phyloP scores from a whole-genome alignment of 92 coral and sea anemone genomes.

The Phenganax marumi region DNA sequence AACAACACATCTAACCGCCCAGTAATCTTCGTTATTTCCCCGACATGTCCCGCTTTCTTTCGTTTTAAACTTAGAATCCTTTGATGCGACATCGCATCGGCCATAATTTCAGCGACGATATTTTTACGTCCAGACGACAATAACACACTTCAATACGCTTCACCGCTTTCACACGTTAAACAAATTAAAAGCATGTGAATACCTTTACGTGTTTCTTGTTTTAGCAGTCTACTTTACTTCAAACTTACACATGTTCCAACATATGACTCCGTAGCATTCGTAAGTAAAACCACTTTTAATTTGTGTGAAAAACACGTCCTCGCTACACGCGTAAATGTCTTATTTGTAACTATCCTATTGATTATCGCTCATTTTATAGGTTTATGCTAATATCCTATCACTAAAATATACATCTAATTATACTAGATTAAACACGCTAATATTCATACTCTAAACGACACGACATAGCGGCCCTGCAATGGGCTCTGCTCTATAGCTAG shows the following conservation, averaged over 20 bases:
- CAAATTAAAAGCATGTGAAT: constrained; percentile 45
- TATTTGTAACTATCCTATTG: not conserved
- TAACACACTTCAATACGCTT: not conserved
- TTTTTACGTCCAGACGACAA: constrained; percentile 24
- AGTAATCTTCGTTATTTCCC: constrained; percentile 53
- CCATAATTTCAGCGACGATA: constrained; percentile 28
- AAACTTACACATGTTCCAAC: constrained; percentile 7
- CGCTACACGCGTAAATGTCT: constrained; percentile 19
- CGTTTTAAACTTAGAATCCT: constrained; percentile 46
- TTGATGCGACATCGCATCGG: constrained; percentile 42
- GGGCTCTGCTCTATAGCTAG: constrained; percentile 14
- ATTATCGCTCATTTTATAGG: constrained; percentile 4
- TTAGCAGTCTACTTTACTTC: constrained; percentile 4
- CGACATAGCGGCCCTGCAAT: constrained; percentile 25
- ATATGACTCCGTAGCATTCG: not conserved
- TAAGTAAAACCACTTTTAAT: constrained; percentile 18
- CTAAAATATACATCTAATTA: not conserved
- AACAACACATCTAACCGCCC: constrained; percentile 39
- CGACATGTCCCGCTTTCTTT: constrained; percentile 51
- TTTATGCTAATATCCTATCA: constrained; percentile 3
- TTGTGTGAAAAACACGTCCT: constrained; percentile 25
- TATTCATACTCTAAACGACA: constrained; percentile 8
- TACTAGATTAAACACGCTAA: constrained; percentile 11
- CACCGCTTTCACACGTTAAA: constrained; percentile 29
- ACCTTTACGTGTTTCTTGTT: constrained; percentile 18